A percentile compares a stretch with the other conserved stretches of the same genome.
Evolutionary conservation across 2,113 vertebrate species (phyloP).

Genomic region (Crypturellus undulatus): DNA sequence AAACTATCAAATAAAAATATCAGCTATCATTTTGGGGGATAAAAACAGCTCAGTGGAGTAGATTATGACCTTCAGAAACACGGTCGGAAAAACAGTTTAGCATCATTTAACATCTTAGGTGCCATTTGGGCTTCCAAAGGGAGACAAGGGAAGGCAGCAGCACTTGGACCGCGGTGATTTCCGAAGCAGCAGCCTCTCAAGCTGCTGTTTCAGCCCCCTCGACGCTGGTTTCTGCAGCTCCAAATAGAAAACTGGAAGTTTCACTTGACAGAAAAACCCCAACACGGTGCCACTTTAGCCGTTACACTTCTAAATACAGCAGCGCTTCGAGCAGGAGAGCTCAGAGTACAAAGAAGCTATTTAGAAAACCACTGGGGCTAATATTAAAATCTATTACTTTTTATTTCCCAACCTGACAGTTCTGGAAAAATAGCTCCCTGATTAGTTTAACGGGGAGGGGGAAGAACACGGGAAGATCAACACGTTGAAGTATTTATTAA

Average conservation of each 20-base stretch:
- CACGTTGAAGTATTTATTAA: background rate
- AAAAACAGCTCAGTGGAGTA: background rate
- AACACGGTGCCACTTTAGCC: accelerated
- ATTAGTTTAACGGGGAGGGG: background rate
- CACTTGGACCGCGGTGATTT: no score
- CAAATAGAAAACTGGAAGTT: background rate
- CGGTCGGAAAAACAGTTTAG: background rate
- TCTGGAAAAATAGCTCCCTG: background rate
- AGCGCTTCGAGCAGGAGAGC: background rate
- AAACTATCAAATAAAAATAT: no score
- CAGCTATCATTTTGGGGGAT: background rate
- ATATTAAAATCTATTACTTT: background rate
- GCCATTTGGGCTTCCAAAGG: background rate
- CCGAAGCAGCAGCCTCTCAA: no score
- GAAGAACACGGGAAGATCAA: background rate
- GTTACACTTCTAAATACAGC: accelerated
- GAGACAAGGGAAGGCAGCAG: no score
- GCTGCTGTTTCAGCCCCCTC: background rate
- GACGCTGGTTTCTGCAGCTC: background rate
- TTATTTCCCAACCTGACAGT: background rate
- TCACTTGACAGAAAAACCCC: background rate
- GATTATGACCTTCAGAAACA: background rate
- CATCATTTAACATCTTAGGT: no score
- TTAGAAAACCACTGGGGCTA: background rate
- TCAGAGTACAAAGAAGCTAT: background rate